Evolutionary conservation across 2,113 vertebrate species (phyloP), one percentile per base, ranked within the genome.

Genomic region (Oriolus oriolus): DNA sequence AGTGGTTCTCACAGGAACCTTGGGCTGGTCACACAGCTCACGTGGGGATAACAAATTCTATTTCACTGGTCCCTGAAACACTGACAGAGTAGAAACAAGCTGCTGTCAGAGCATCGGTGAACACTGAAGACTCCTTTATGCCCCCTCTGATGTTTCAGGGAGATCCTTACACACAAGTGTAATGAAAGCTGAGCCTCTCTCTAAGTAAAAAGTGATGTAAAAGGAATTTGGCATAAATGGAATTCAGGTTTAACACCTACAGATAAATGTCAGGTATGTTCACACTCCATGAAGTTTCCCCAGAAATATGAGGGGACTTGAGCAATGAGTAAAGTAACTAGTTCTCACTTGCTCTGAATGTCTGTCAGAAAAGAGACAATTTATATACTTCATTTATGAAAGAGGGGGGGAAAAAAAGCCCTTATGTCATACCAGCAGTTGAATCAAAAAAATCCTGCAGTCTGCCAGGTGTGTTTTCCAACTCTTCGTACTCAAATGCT

Each of bases 381-480:
- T 47, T 63, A 26, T 31, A 2, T 19, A 78, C 64, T 86, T 63
- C 2, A 73, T 56, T 83, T 71, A 59, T 3, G 2, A 78, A 84
- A 69, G 6, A 35, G 8, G 13, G 39, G 12, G 10, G 2, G 26
- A 31, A 76, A 31, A 39, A 9, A 35, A 52, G 23, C 24, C 10
- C 45, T 71, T 39, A 31, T 16, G 9, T 77, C 59, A 44, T 91
- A 99, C 99, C 99, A 93, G 98, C 95, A 39, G 99, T 99, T 91
- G 99, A 99, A 94, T 99, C 97, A 18, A 98, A 99, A 96, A 99
- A 99, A 75, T 99, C 99, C 94, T 99, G 99, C 76, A 99, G 97
- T 26, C 98, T 97, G 64, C 99, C 99, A 4, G 99, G 99, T 9
- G 82, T 97, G 56, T 97, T 97, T 97, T 99, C 99, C 84, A 99